Conservation (phyloP, 2,888 invertebrate genomes). For the Cephus sareptanus region DNA sequence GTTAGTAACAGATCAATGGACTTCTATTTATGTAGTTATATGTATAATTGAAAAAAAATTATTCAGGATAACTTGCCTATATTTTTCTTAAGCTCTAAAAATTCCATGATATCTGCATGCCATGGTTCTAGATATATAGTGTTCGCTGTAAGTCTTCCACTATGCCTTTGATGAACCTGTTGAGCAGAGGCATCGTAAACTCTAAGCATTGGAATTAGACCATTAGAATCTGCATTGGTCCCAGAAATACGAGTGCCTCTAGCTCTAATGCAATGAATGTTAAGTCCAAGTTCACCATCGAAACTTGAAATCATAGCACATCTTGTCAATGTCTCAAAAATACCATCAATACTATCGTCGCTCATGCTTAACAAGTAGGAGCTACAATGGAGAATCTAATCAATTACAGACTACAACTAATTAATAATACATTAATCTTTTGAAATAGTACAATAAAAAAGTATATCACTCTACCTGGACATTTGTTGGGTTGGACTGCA, state of each 20-base stretch:
- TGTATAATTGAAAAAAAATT: too few species aligned
- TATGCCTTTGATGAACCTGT: conserved; percentile 74
- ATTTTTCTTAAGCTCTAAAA: conserved; percentile 72
- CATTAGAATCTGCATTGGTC: conserved; percentile 74
- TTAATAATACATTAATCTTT: too few species aligned
- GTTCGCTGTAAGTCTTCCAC: conserved; percentile 74
- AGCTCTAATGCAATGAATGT: conserved; percentile 72
- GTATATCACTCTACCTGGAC: conserved; percentile 65
- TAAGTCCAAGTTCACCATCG: conserved; percentile 74
- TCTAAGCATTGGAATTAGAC: conserved; percentile 73
- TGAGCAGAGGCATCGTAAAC: conserved; percentile 73
- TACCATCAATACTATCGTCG: conserved; percentile 72
- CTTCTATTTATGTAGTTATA: too few species aligned
- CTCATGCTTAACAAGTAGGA: conserved; percentile 73
- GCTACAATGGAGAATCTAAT: not conserved
- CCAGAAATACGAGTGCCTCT: conserved; percentile 72
- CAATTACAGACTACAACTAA: too few species aligned
- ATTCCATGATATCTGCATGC: conserved; percentile 74
- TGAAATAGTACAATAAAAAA: too few species aligned
- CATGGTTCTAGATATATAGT: conserved; percentile 76
- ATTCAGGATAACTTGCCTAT: conserved; percentile 60
- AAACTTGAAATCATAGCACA: conserved; percentile 74
- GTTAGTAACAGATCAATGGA: not conserved
- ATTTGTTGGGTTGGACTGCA: conserved; percentile 92
- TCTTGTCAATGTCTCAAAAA: conserved; percentile 70